Conservation (phyloP, 2,888 invertebrate species). For the Galeruca laticollis region DNA sequence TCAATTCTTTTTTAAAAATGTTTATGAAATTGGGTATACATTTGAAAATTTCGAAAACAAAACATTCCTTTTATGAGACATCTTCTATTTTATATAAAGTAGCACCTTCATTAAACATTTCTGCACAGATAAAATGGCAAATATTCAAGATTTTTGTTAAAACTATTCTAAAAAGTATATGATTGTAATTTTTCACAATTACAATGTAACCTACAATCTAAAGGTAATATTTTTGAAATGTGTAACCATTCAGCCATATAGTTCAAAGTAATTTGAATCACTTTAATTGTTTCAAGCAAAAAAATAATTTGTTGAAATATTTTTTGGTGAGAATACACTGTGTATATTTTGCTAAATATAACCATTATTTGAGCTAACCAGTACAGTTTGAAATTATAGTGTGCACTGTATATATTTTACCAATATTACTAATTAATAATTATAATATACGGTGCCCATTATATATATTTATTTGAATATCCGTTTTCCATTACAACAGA, state of each 20-base stretch:
- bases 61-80: conserved; percentile 3
- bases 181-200: background rate
- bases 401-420: no score
- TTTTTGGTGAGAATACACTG: background rate
- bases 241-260: background rate
- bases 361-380: no score
- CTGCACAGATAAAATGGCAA: conserved; percentile 14
- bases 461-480: no score
- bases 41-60: background rate
- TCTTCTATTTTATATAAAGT: conserved; percentile 4
- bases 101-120: conserved; percentile 11
- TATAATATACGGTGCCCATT: no score
- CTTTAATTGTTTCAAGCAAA: background rate
- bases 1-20: background rate
- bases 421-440: no score
- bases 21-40: background rate
- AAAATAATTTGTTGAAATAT: background rate
- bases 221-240: background rate
- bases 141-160: conserved; percentile 3
- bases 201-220: background rate
- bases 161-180: background rate
- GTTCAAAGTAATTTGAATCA: background rate
- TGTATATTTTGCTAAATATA: no score
- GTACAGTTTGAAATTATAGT: no score
- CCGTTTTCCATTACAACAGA: no score